Evolutionary conservation across 1,140 invertebrate species (phyloP), one percentile per base, ranked within the genome.

Genomic region (Nixonia krombeini): DNA sequence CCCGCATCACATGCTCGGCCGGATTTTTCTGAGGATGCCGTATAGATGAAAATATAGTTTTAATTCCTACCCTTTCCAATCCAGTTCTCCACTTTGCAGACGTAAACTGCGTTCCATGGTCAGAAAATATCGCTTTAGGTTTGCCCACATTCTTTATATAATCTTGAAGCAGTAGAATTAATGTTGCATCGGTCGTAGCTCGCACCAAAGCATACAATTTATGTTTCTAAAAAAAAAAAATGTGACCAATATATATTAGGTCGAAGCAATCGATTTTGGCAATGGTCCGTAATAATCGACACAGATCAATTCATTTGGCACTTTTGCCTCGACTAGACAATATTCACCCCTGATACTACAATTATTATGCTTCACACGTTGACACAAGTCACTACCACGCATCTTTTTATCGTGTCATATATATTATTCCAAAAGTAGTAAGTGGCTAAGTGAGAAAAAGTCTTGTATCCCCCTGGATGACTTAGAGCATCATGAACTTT

Each of bases 221-320:
- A 79, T 62, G 50, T 56, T 75, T 42, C 76, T 76, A 10, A 59
- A 62, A 38, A 77, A 80, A 0, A 53, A 18, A 52, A 74, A 61
- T 7, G 74, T 38, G 0, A 78, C 74, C 25, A 78, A 64, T 25
- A 79, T 72, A 42, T 73, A 78, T 0, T 15, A 28, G 5, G 49
- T 33, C 4, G 71, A 25, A 6, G 16, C 41, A 9, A 17, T 26
- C 0, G 46, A 57, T 16, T 23, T 25, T 3, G 56, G 56, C 8
- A 59, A 31, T 0, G 35, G 35, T n/a, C 55, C 44, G 9, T 17
- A 58, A 35, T 29, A 58, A 26, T 58, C 55, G 1, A 58, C 45
- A n/a, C 31, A 21, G 0, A 49, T 16, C 7, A 58, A 31, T 7
- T 58, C 18, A 44, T 49, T 49, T n/a, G 45, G 35, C 17, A 6